Conservation (phyloP, 2,797 vertebrate species). For the Eupleurogrammus muticus region DNA sequence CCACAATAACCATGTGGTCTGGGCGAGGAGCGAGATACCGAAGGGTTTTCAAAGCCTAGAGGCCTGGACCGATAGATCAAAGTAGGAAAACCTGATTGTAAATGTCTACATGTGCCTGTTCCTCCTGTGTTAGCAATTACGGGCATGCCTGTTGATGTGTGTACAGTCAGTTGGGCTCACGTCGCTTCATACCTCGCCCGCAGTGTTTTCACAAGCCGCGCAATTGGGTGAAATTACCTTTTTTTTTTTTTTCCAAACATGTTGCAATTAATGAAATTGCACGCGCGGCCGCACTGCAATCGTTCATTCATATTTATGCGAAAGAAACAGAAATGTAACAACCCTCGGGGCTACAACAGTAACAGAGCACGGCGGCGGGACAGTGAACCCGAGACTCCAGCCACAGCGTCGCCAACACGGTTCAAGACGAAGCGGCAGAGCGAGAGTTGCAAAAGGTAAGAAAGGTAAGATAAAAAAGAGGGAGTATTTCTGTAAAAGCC, state of each 20-base stretch:
- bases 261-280: constrained; percentile 65
- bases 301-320: constrained; percentile 69
- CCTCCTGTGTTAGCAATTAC: constrained; percentile 59
- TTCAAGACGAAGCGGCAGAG: neutral
- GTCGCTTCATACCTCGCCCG: constrained; percentile 44
- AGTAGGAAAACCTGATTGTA: constrained; percentile 68
- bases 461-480: neutral
- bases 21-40: constrained; percentile 46
- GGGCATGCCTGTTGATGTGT: constrained; percentile 41
- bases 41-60: constrained; percentile 60
- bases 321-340: constrained; percentile 45
- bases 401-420: constrained; percentile 17
- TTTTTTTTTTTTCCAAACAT: constrained; percentile 35
- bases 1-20: constrained; percentile 65
- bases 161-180: constrained; percentile 39
- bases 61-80: constrained; percentile 56
- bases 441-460: neutral
- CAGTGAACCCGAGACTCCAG: constrained; percentile 18
- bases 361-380: constrained; percentile 31
- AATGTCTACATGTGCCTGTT: constrained; percentile 68
- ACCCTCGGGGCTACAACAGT: constrained; percentile 14
- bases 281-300: constrained; percentile 40
- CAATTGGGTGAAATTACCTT: constrained; percentile 42
- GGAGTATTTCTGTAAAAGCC: neutral
- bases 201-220: constrained; percentile 68